Base-by-base conservation (phyloP, 2,888 invertebrate genomes). In the Pandemis cinnamomeana region DNA sequence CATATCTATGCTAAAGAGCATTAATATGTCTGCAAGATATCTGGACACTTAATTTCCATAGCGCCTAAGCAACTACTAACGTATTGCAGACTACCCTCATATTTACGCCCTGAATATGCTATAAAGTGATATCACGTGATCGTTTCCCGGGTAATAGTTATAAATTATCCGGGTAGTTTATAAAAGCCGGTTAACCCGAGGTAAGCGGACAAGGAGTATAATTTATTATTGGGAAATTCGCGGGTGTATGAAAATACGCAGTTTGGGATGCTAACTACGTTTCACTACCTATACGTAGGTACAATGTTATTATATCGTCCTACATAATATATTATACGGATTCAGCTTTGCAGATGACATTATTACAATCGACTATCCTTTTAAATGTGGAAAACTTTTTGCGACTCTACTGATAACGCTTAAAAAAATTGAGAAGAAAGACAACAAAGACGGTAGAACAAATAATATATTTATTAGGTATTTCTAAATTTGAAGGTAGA, bases 141-240 rank as follows among this genome's bases (percentile, higher is more conserved):
- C 93, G 93, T 89, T 91, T 90, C 89, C 90, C 87, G 91, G 91
- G 92, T 93, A 93, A 93, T 93, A 93, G 93, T 94, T 94, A 94
- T 94, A 94, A 93, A 94, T 92, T 94, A 94, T 91, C 86, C 83
- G 89, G 91, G 91, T 93, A 93, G 92, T 94, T 94, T 94, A 94
- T 94, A 94, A 94, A 93, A 93, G 93, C 93, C 93, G 92, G 93
- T 94, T 93, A 93, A 92, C 93, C 92, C 91, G 91, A 92, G 93
- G 93, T 93, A 92, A 91, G 92, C 91, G 92, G 92, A 92, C 93
- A 92, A 89, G 91, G 87, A 87, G 88, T 86, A 87, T 94, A 92
- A 94, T 94, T 94, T 94, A 94, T 93, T 92, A 92, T 92, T 89
- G 89, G 89, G 86, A 91, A 92, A 91, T 89, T 92, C 89, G 90